These are phyloP conservation scores for Phalanger gymnotis DNA, from an alignment of 2,797 vertebrate species.

Conservation along the genomic window DNA sequence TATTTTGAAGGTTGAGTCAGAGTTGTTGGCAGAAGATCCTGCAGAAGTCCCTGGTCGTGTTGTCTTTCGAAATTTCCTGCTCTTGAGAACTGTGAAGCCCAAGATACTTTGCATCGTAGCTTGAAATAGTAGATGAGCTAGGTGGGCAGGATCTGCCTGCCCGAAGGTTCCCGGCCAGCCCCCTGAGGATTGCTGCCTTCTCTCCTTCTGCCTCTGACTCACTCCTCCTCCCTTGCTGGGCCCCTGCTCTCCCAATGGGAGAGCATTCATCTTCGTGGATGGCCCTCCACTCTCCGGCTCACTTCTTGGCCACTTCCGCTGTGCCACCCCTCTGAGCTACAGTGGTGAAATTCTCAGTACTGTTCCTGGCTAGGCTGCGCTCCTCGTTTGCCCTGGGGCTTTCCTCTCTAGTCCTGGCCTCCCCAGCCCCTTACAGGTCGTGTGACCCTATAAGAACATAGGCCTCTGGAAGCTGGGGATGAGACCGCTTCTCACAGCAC, in stretches of 20 bases:
- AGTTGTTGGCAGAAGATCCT: not conserved
- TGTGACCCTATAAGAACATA: accelerated
- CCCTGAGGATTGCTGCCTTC: not conserved
- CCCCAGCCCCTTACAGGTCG: accelerated
- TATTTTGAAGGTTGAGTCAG: too few relatives aligned
- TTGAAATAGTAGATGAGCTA: constrained; percentile 9
- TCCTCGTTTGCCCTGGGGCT: too few relatives aligned
- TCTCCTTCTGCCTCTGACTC: not conserved
- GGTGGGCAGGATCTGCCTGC: not conserved
- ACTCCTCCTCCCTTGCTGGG: not conserved
- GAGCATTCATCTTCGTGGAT: accelerated
- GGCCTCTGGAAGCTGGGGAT: not conserved
- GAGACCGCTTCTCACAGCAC: not conserved
- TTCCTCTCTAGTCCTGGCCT: too few relatives aligned
- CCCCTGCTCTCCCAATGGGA: not conserved
- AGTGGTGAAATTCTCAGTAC: too few relatives aligned
- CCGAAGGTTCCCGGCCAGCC: not conserved
- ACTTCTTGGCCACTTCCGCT: not conserved
- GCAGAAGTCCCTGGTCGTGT: constrained; percentile 3
- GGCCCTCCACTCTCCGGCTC: not conserved
- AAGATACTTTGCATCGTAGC: constrained; percentile 1
- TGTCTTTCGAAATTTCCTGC: constrained; percentile 13
- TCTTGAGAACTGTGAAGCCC: not conserved
- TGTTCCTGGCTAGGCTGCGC: too few relatives aligned
- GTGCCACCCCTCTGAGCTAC: too few relatives aligned